Conservation (phyloP, 2,797 vertebrate species). For the Dryobates pubescens region DNA sequence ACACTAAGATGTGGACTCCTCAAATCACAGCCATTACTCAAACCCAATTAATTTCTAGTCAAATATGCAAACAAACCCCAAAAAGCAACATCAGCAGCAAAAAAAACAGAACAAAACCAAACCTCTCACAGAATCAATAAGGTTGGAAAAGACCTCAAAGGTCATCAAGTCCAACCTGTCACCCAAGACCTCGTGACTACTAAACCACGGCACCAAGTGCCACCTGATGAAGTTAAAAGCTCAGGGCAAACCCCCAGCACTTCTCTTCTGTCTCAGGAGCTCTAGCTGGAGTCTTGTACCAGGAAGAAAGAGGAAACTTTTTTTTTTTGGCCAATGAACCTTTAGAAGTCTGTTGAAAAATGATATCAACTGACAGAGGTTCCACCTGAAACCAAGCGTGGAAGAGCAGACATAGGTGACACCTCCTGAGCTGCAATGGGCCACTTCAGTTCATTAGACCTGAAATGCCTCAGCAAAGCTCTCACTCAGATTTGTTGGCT, state of each 20-base stretch:
- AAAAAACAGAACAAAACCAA: too few relatives aligned
- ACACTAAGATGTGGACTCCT: not conserved
- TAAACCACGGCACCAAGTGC: too few relatives aligned
- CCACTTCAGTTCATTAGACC: not conserved
- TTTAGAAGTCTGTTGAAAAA: not conserved
- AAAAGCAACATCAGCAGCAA: too few relatives aligned
- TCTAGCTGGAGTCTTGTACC: not conserved
- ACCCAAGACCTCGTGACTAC: too few relatives aligned
- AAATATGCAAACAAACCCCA: not conserved
- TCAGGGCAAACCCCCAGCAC: not conserved
- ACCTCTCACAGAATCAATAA: too few relatives aligned
- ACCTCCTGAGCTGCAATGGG: not conserved
- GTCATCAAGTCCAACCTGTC: too few relatives aligned
- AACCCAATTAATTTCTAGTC: not conserved
- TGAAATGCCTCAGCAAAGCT: not conserved
- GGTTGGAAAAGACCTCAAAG: too few relatives aligned
- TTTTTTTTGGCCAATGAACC: not conserved
- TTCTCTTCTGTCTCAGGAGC: not conserved
- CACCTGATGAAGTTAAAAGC: not conserved
- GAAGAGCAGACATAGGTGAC: not conserved
- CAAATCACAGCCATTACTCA: not conserved
- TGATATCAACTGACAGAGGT: not conserved
- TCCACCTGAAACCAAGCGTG: not conserved
- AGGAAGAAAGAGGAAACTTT: not conserved
- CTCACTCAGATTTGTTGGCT: not conserved